Percentiles rank a stretch among this genome's conserved stretches.
Conservation (phyloP, 2,797 vertebrate genomes). For the Enteromius mattozi region DNA sequence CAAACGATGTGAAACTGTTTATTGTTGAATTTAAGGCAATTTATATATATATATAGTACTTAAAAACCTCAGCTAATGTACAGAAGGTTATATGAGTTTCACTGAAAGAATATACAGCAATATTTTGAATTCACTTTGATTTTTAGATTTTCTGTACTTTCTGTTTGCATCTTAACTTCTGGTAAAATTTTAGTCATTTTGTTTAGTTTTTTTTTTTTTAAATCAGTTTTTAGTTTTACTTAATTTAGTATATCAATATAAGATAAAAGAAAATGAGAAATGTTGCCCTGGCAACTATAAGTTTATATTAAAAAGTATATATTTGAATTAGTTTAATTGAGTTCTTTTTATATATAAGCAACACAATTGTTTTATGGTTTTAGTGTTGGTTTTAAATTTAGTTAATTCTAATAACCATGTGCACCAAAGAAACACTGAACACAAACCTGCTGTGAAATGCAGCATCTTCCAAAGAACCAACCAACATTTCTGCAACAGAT, state of each 20-base stretch:
- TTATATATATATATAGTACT: too few species aligned
- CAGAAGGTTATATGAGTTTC: too few species aligned
- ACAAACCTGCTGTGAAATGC: constrained; percentile 1
- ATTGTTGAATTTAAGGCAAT: neutral
- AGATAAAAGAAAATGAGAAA: too few species aligned
- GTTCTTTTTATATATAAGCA: too few species aligned
- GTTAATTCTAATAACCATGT: neutral
- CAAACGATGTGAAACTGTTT: neutral
- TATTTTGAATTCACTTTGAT: neutral
- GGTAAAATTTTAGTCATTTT: neutral
- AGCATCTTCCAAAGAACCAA: neutral
- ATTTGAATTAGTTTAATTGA: neutral
- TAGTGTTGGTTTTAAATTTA: neutral
- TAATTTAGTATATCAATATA: neutral
- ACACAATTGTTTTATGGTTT: neutral
- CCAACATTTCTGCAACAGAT: neutral
- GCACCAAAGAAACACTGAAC: constrained; percentile 9
- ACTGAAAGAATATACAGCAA: neutral
- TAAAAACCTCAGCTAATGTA: too few species aligned
- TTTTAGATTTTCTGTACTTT: neutral
- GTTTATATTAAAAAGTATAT: neutral
- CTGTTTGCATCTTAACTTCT: neutral
- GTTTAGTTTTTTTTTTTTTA: neutral
- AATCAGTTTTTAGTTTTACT: too few species aligned
- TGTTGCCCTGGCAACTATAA: too few species aligned